Conservation (phyloP, 2,113 vertebrate genomes). For the Datnioides undecimradiatus region DNA sequence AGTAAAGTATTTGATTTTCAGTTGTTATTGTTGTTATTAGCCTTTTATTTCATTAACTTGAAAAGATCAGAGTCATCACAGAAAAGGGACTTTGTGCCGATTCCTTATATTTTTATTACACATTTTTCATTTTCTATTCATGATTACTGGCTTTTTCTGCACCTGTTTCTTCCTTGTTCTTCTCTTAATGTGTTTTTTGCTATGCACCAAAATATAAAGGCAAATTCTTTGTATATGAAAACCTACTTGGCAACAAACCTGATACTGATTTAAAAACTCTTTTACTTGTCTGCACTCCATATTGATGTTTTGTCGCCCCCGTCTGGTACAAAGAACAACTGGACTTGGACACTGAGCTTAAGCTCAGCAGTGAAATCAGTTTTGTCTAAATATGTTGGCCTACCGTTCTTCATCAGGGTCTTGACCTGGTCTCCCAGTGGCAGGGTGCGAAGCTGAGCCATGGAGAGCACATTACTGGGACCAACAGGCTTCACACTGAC, state of each 20-base stretch:
- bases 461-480: constrained; percentile 96
- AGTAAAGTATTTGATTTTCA: no score
- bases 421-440: constrained; percentile 96
- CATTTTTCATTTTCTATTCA: not conserved
- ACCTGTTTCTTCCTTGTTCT: not conserved
- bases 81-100: no score
- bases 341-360: not conserved
- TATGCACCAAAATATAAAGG: not conserved
- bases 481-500: constrained; percentile 89
- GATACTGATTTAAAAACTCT: not conserved
- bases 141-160: not conserved
- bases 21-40: no score
- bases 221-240: not conserved
- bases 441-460: constrained; percentile 96
- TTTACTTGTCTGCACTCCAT: not conserved
- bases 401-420: constrained; percentile 98
- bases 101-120: no score
- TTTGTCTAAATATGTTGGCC: not conserved
- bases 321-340: constrained; percentile 1
- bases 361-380: no score
- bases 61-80: no score
- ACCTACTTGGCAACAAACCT: not conserved
- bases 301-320: not conserved
- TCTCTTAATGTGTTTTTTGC: not conserved
- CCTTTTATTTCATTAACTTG: no score